A percentile compares a stretch with the other conserved stretches of the same genome.
phyloP scores from a whole-genome alignment of 2,888 invertebrate species.

The Aricia artaxerxes region DNA sequence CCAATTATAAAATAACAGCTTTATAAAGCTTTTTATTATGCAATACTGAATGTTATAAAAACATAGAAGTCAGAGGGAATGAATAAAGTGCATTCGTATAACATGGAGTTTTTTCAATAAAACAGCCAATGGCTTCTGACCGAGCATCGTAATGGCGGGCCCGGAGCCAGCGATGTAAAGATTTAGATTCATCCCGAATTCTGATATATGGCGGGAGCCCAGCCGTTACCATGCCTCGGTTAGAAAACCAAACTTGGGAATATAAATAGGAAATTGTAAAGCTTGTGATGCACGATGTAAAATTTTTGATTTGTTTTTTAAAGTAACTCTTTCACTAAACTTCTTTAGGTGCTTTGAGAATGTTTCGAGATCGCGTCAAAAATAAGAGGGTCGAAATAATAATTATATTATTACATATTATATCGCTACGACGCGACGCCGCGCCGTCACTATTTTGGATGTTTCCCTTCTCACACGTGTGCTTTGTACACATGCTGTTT shows the following conservation, averaged over 20 bases:
- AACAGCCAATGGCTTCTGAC: slow-evolving; percentile 53
- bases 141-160: slow-evolving; percentile 50
- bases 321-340: neutral
- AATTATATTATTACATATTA: too few species aligned
- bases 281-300: neutral
- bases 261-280: slow-evolving; percentile 39
- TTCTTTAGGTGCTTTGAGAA: too few species aligned
- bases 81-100: slow-evolving; percentile 28
- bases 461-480: too few species aligned
- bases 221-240: slow-evolving; percentile 54
- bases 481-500: too few species aligned
- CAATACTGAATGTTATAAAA: neutral
- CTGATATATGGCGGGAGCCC: slow-evolving; percentile 55
- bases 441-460: too few species aligned
- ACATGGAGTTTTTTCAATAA: slow-evolving; percentile 45
- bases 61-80: neutral
- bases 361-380: too few species aligned
- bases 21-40: neutral
- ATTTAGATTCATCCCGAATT: slow-evolving; percentile 61
- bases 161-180: slow-evolving; percentile 59
- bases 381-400: too few species aligned
- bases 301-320: neutral
- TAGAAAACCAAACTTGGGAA: slow-evolving; percentile 40
- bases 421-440: too few species aligned
- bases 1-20: neutral